Evolutionary conservation across 2,113 vertebrate genomes (phyloP).

Genomic region (Percina caprodes): DNA sequence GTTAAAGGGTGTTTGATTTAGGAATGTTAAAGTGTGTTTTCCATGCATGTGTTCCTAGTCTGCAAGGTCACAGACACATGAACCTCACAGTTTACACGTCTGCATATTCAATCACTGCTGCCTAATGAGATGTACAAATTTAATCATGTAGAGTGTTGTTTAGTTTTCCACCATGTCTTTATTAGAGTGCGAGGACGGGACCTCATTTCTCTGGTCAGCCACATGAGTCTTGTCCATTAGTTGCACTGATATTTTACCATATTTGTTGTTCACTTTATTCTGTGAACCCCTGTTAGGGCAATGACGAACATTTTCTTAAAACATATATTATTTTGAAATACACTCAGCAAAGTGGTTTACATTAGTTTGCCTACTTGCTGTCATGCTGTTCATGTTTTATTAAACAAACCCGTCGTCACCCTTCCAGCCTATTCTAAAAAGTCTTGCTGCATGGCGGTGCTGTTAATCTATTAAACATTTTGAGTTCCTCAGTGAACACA

Average conservation of each 20-base stretch:
- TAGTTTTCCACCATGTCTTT: constrained; percentile 33
- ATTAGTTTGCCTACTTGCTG: constrained; percentile 28
- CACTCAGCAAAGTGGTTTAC: constrained; percentile 2
- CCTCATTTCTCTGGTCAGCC: constrained; percentile 14
- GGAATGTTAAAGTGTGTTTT: constrained; percentile 30
- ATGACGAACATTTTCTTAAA: neutral
- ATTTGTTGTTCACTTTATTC: constrained; percentile 24
- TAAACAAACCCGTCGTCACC: constrained; percentile 33
- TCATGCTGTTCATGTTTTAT: constrained; percentile 45
- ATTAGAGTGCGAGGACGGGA: constrained; percentile 12
- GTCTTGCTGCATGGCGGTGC: constrained; percentile 1
- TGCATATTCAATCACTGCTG: constrained; percentile 62
- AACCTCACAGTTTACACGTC: constrained; percentile 23
- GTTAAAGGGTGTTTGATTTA: constrained; percentile 32
- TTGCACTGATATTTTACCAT: constrained; percentile 26
- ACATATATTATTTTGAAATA: neutral
- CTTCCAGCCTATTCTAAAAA: constrained; percentile 30
- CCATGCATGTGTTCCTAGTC: neutral
- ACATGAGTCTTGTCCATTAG: neutral
- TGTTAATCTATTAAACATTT: constrained; percentile 66
- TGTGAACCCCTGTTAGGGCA: neutral
- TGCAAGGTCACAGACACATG: constrained; percentile 56
- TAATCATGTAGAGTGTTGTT: constrained; percentile 68
- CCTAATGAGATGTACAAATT: constrained; percentile 71
- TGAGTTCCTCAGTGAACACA: constrained; percentile 28